Conservation (phyloP, 2,113 vertebrate species). For the Poeciliopsis occidentalis region DNA sequence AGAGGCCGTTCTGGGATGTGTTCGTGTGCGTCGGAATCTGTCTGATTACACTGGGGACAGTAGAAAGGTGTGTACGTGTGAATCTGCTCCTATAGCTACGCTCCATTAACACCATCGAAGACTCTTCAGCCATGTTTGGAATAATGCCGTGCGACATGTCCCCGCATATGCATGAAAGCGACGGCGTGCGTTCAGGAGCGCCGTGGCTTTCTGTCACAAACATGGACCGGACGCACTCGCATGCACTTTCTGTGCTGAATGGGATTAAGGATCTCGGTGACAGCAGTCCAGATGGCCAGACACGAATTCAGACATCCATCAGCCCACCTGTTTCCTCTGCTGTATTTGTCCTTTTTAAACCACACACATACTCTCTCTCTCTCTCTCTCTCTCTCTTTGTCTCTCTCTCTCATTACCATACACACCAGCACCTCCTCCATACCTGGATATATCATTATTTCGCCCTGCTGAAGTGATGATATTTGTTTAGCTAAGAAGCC, state of each 20-base stretch:
- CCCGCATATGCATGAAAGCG: constrained; percentile 20
- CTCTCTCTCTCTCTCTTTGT: no score
- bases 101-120: constrained; percentile 42
- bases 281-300: constrained; percentile 79
- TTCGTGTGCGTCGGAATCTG: constrained; percentile 57
- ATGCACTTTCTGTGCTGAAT: constrained; percentile 61
- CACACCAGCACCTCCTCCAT: constrained; percentile 64
- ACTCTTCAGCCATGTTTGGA: constrained; percentile 36
- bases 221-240: constrained; percentile 10
- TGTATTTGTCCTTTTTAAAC: constrained; percentile 54
- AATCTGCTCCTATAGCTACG: not conserved
- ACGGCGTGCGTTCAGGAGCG: constrained; percentile 24
- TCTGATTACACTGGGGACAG: constrained; percentile 52
- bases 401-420: constrained; percentile 43
- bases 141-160: constrained; percentile 29
- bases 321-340: constrained; percentile 66
- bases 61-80: constrained; percentile 20
- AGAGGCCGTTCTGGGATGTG: constrained; percentile 65
- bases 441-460: constrained; percentile 63
- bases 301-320: constrained; percentile 72
- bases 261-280: constrained; percentile 70
- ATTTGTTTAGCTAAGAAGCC: constrained; percentile 56
- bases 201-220: constrained; percentile 38
- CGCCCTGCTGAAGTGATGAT: constrained; percentile 40
- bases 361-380: constrained; percentile 7